Percentiles rank a stretch among this genome's conserved stretches.
Evolutionary conservation across 2,113 vertebrate genomes (phyloP).

Genomic region (Casuarius casuarius): DNA sequence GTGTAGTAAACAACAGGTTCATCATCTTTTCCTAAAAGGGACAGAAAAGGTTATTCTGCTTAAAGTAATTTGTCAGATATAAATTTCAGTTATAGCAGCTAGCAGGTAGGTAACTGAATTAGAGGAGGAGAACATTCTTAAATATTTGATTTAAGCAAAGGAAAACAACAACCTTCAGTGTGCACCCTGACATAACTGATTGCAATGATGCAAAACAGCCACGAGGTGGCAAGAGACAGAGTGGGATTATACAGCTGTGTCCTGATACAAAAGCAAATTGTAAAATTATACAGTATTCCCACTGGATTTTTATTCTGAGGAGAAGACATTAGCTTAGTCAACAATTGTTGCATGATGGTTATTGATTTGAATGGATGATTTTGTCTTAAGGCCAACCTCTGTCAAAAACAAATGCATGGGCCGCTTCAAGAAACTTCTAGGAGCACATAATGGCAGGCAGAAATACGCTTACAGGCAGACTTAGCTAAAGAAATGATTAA

Average conservation of each 20-base stretch:
- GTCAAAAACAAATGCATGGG: constrained; percentile 59
- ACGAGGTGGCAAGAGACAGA: constrained; percentile 28
- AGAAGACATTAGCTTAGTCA: constrained; percentile 36
- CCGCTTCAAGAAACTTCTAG: constrained; percentile 38
- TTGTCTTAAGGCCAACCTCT: constrained; percentile 61
- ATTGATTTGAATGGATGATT: constrained; percentile 69
- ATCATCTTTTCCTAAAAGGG: not conserved
- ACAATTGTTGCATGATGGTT: constrained; percentile 53
- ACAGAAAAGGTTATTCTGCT: not conserved
- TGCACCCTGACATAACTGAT: not conserved
- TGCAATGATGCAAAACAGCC: not conserved
- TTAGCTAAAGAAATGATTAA: constrained; percentile 61
- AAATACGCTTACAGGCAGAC: constrained; percentile 41
- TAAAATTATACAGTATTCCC: not conserved
- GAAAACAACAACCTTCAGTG: not conserved
- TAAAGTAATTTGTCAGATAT: not conserved
- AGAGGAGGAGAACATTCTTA: not conserved
- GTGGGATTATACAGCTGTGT: not conserved
- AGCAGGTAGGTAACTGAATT: not conserved
- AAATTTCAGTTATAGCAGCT: not conserved
- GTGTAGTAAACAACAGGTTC: not conserved
- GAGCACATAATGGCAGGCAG: not conserved
- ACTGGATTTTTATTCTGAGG: constrained; percentile 17
- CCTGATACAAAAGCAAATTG: not conserved
- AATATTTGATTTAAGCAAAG: not conserved